Conservation (phyloP, 2,888 invertebrate species). For the Osedax frankpressi region DNA sequence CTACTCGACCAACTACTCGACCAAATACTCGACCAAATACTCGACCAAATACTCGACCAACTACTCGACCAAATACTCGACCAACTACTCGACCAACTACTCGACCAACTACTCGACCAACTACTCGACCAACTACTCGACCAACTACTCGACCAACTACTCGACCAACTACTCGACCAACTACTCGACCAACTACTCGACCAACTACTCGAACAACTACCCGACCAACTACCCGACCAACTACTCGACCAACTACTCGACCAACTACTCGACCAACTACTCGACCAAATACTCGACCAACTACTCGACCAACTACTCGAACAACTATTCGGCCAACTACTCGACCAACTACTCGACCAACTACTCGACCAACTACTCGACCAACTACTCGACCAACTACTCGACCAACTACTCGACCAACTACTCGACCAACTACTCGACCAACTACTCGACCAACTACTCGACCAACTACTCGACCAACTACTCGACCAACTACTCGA, state of each 20-base stretch:
- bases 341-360: background rate
- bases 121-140: background rate
- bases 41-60: too few relatives aligned
- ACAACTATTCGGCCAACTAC: background rate
- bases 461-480: background rate
- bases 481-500: background rate
- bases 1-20: too few relatives aligned
- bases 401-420: background rate
- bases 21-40: too few relatives aligned
- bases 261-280: background rate
- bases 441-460: background rate
- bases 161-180: background rate
- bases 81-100: background rate
- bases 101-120: background rate
- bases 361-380: background rate
- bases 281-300: background rate
- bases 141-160: background rate
- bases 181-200: background rate
- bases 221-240: constrained; percentile 3
- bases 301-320: background rate
- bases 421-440: background rate
- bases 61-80: background rate
- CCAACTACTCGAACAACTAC: background rate
- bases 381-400: background rate
- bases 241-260: background rate